Base-by-base conservation (phyloP, 2,113 vertebrate genomes). In the Phylloscopus trochilus region DNA sequence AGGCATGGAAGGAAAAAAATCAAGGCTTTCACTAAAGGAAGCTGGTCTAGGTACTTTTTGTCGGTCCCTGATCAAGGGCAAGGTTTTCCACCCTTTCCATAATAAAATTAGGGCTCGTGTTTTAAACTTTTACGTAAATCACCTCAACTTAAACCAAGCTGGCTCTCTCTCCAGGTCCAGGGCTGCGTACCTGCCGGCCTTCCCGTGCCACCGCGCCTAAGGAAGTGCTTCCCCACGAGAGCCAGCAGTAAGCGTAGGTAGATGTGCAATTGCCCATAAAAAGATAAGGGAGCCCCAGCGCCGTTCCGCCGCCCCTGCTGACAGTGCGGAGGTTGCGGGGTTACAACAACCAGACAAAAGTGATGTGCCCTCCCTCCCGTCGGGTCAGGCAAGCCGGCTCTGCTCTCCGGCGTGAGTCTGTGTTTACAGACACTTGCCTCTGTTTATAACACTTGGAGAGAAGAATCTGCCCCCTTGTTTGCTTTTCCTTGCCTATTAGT, bases 311-410 rank as follows among this genome's bases (percentile, higher is more conserved):
- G 73, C 90, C 89, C 89, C 88, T 75, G 93, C 67, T 95, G 96
- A 95, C 97, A 89, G 92, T 86, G 83, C 63, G 89, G 43, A 97
- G 97, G 98, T 97, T 97, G 96, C 84, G 62, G 97, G 98, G 98
- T 98, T 98, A 98, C 88, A 97, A 98, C 97, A 98, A 98, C 98
- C 96, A 85, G 97, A 95, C 96, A 96, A 96, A 96, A 97, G 95
- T 90, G 97, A 96, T 97, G 97, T 98, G 98, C 98, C 98, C 98
- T 98, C 96, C 97, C 89, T 97, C 92, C 92, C 83, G 85, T 90
- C 82, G 90, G 98, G 98, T 98, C 98, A 98, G 96, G 93, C 43
- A 80, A 90, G 81, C 82, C 91, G 74, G 84, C 94, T 95, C 26
- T 89, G 37, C 41, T 83, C 92, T 93, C 82, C 93, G 31, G 84